A percentile compares a stretch with the other conserved stretches of the same genome.
Evolutionary conservation across 2,113 vertebrate genomes (phyloP).

Genomic region (Clinocottus analis): DNA sequence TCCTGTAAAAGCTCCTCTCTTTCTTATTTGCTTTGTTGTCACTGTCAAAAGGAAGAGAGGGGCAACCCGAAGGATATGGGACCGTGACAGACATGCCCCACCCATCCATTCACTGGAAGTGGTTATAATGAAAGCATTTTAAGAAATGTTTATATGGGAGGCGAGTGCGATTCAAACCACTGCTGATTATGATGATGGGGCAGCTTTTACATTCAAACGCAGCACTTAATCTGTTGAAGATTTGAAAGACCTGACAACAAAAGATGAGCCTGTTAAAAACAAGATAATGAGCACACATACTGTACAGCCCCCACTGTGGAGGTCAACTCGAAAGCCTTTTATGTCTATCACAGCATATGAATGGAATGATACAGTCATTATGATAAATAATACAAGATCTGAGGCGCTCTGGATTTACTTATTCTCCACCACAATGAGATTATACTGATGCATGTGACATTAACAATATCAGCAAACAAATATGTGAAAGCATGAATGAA

Average conservation of each 20-base stretch:
- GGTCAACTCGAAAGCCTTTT: conserved; percentile 62
- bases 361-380: conserved; percentile 64
- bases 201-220: conserved; percentile 39
- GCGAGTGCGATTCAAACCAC: conserved; percentile 4
- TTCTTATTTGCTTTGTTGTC: conserved; percentile 71
- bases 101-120: conserved; percentile 56
- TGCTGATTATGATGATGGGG: conserved; percentile 36
- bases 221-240: conserved; percentile 35
- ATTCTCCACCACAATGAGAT: conserved; percentile 71
- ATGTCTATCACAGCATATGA: conserved; percentile 40
- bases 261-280: conserved; percentile 32
- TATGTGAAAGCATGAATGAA: conserved; percentile 80
- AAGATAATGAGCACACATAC: conserved; percentile 50
- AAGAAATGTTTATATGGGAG: conserved; percentile 64
- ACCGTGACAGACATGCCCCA: conserved; percentile 67
- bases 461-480: conserved; percentile 79
- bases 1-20: conserved; percentile 60
- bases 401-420: conserved; percentile 60
- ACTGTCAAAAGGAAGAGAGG: conserved; percentile 58
- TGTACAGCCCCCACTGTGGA: background rate
- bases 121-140: conserved; percentile 47
- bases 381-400: conserved; percentile 60
- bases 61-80: conserved; percentile 49
- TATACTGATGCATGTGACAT: conserved; percentile 75
- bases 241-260: conserved; percentile 43